Evolutionary conservation across 2,888 invertebrate genomes (phyloP).

Genomic region (Bellardia pandia): DNA sequence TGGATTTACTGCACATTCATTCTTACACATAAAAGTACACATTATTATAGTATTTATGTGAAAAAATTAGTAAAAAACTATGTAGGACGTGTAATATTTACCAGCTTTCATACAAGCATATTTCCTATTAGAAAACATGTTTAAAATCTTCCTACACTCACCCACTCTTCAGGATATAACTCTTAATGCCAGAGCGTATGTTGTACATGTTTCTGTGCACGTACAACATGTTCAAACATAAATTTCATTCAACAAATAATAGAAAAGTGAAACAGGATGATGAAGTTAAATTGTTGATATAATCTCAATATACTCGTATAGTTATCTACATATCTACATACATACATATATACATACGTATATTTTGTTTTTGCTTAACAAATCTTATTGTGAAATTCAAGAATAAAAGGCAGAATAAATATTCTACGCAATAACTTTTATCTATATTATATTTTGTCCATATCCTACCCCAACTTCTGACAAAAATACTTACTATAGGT

Average conservation of each 20-base stretch:
- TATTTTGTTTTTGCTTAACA: background rate
- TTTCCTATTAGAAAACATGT: too few relatives aligned
- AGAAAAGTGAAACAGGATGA: constrained; percentile 7
- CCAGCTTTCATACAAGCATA: too few relatives aligned
- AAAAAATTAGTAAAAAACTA: too few relatives aligned
- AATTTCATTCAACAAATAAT: constrained; percentile 61
- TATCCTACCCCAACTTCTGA: constrained; percentile 67
- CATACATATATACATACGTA: background rate
- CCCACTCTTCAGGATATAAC: too few relatives aligned
- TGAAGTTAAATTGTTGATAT: constrained; percentile 8
- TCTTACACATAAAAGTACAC: too few relatives aligned
- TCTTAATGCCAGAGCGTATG: background rate
- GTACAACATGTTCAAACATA: constrained; percentile 7
- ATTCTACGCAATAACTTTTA: constrained; percentile 51
- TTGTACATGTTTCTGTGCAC: background rate
- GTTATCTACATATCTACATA: too few relatives aligned
- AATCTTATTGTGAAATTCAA: constrained; percentile 43
- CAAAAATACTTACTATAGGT: background rate
- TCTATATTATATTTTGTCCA: constrained; percentile 19
- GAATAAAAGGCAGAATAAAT: constrained; percentile 9
- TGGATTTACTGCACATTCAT: too few relatives aligned
- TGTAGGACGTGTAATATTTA: too few relatives aligned
- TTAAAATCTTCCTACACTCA: too few relatives aligned
- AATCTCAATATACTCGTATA: background rate
- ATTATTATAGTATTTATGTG: too few relatives aligned